Evolutionary conservation across 2,113 vertebrate genomes (phyloP).

Genomic region (Prinia subflava): DNA sequence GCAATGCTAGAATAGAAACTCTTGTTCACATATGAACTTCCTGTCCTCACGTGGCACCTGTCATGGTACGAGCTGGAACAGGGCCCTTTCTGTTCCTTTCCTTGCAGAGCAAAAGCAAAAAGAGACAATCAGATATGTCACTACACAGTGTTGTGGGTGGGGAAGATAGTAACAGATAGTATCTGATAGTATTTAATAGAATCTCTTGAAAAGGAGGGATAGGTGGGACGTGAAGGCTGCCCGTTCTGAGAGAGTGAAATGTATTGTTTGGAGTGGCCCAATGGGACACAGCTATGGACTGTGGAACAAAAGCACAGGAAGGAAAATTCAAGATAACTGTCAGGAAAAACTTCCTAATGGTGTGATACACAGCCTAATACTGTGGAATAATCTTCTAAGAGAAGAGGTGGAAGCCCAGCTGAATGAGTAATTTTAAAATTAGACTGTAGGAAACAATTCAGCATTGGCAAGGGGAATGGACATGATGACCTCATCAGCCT

Average conservation of each 20-base stretch:
- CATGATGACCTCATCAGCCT: slow-evolving; percentile 50
- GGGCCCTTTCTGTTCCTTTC: neutral
- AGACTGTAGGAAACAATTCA: slow-evolving; percentile 50
- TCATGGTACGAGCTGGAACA: neutral
- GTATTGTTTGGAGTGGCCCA: neutral
- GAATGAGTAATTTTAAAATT: slow-evolving; percentile 59
- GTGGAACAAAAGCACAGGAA: slow-evolving; percentile 24
- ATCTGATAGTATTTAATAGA: neutral
- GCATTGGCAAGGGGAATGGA: slow-evolving; percentile 18
- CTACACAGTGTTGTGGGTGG: neutral
- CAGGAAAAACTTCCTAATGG: slow-evolving; percentile 39
- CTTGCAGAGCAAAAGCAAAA: neutral
- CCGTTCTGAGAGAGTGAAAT: neutral
- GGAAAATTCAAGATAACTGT: slow-evolving; percentile 38
- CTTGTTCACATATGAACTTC: neutral
- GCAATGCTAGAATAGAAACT: neutral
- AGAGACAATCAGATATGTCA: neutral
- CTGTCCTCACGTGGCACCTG: neutral
- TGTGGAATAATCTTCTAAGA: slow-evolving; percentile 43
- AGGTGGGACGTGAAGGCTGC: neutral
- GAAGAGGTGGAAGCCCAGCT: slow-evolving; percentile 14
- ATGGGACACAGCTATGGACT: neutral
- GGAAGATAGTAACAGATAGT: neutral
- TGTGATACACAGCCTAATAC: neutral
- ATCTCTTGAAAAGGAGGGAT: neutral